Conservation (phyloP, 2,888 invertebrate species). For the Brachyopa scutellaris region DNA sequence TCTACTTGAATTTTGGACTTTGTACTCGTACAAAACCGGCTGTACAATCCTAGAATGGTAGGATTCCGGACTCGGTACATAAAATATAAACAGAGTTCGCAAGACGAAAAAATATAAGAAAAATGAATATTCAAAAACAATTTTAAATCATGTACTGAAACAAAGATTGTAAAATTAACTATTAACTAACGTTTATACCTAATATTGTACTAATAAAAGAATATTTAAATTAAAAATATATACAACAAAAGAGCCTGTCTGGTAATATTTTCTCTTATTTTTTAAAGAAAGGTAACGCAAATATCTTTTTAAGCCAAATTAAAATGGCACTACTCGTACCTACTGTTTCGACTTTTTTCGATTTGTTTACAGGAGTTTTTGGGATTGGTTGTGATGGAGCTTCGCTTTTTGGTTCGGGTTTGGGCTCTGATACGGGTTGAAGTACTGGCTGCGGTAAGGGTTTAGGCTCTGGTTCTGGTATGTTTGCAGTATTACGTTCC, state of each 20-base stretch:
- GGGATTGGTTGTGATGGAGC: background rate
- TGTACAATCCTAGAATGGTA: no score
- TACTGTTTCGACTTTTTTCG: background rate
- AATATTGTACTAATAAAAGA: conserved; percentile 64
- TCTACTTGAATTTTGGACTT: no score
- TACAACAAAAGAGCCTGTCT: conserved; percentile 30
- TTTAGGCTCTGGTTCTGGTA: background rate
- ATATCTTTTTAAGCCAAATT: conserved; percentile 22
- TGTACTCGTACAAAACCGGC: no score
- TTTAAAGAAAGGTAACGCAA: no score
- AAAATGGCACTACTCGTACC: background rate
- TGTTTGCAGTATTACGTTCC: no score
- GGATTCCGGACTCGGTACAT: no score
- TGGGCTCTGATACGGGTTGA: background rate
- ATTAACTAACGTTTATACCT: conserved; percentile 69
- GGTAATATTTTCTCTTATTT: background rate
- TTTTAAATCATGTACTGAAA: conserved; percentile 68
- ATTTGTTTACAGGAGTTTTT: background rate
- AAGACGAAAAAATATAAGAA: conserved; percentile 54
- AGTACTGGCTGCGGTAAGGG: no score
- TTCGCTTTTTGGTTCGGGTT: background rate
- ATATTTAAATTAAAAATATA: conserved; percentile 56
- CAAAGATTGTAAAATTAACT: conserved; percentile 62
- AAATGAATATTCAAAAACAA: conserved; percentile 36
- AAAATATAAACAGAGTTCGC: no score